Conservation (phyloP, 2,888 invertebrate genomes). For the Drosophila diplacantha region DNA sequence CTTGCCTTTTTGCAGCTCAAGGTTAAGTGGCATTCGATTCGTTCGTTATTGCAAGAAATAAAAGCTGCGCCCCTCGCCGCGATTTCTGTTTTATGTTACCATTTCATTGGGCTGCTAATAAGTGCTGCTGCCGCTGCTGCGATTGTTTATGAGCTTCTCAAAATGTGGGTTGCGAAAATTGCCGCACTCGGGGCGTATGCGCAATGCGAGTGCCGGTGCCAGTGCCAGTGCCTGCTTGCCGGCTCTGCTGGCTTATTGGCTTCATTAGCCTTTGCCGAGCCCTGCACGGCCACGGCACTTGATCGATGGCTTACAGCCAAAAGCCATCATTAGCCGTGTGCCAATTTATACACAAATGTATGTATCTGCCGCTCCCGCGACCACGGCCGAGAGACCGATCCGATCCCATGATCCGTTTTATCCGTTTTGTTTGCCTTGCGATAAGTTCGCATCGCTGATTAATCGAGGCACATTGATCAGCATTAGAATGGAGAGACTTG, state of each 20-base stretch:
- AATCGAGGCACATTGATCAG: conserved; percentile 30
- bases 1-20: conserved; percentile 50
- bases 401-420: not conserved
- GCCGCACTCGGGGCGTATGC: conserved; percentile 51
- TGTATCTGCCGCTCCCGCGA: too few species aligned
- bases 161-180: conserved; percentile 59
- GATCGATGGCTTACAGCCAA: conserved; percentile 29
- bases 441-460: conserved; percentile 22
- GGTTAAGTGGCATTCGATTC: conserved; percentile 64
- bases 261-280: conserved; percentile 19
- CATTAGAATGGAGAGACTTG: conserved; percentile 1
- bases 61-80: conserved; percentile 50
- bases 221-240: not conserved
- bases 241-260: conserved; percentile 10
- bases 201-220: conserved; percentile 32
- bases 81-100: conserved; percentile 52
- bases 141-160: conserved; percentile 58
- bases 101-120: conserved; percentile 68
- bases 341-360: conserved; percentile 18
- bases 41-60: conserved; percentile 67
- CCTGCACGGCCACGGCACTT: conserved; percentile 19
- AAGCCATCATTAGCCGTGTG: conserved; percentile 38
- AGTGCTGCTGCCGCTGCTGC: conserved; percentile 46
- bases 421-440: conserved; percentile 18
- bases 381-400: conserved; percentile 7